A percentile compares a stretch with the other conserved stretches of the same genome.
These are phyloP conservation scores for Agrochola lota DNA, from an alignment of 2,888 invertebrate species.

Conservation along the genomic window DNA sequence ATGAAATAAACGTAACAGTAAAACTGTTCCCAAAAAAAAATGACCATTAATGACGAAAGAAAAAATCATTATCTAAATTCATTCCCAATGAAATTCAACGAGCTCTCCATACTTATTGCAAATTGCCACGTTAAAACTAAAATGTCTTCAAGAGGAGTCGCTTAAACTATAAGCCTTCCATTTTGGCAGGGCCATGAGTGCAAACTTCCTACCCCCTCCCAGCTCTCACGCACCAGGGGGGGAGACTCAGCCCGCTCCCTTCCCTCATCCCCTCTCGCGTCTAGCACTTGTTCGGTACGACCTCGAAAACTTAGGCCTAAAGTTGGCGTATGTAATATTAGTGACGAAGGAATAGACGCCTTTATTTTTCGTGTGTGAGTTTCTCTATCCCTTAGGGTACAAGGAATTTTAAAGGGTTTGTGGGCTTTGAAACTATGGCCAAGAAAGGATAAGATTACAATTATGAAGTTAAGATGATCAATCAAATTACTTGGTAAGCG, in stretches of 20 bases:
- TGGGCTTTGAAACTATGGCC: conserved; percentile 31
- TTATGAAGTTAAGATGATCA: conserved; percentile 8
- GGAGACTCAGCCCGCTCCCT: conserved; percentile 60
- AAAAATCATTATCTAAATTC: conserved; percentile 24
- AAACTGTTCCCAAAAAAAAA: background rate
- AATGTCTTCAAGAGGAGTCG: conserved; percentile 59
- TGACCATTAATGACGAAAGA: background rate
- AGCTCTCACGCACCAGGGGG: conserved; percentile 70
- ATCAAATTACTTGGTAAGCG: background rate
- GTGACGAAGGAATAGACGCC: conserved; percentile 58
- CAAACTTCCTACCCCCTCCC: conserved; percentile 75
- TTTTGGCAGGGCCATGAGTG: conserved; percentile 77
- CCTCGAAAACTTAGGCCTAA: conserved; percentile 83
- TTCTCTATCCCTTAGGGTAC: conserved; percentile 35
- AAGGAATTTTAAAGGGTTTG: conserved; percentile 42
- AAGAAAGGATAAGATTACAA: conserved; percentile 16
- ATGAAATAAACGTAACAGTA: conserved; percentile 5
- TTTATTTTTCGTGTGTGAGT: conserved; percentile 56
- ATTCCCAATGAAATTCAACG: conserved; percentile 46
- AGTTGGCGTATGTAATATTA: conserved; percentile 63
- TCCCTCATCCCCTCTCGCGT: conserved; percentile 73
- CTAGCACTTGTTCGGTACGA: conserved; percentile 82
- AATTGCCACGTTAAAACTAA: conserved; percentile 61
- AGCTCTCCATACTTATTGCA: conserved; percentile 52
- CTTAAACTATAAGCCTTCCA: conserved; percentile 73